A percentile compares a stretch with the other conserved stretches of the same genome.
Conservation (phyloP, 2,888 invertebrate species). For the Aphidius colemani region DNA sequence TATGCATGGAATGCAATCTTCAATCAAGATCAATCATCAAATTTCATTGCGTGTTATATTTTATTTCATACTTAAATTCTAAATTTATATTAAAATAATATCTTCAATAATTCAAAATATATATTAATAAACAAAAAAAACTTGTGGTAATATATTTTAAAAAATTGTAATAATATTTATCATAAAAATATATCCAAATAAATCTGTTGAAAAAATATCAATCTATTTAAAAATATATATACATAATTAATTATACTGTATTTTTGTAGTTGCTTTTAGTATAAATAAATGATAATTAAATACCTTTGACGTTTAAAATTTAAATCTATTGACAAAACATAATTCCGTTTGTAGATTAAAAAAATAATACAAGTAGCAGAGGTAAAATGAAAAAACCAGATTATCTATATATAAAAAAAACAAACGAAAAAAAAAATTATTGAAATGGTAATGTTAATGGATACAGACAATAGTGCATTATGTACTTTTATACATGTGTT, state of each 20-base stretch:
- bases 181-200: no score
- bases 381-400: neutral
- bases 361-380: neutral
- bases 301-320: neutral
- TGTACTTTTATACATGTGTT: no score
- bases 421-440: neutral
- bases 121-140: no score
- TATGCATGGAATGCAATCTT: slow-evolving; percentile 24
- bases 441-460: neutral
- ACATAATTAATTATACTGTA: no score
- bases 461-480: no score
- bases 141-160: no score
- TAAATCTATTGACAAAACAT: neutral
- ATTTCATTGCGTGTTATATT: slow-evolving; percentile 27
- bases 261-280: neutral
- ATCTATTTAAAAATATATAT: no score
- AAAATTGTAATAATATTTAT: no score
- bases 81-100: no score
- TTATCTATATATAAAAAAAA: neutral
- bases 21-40: slow-evolving; percentile 23
- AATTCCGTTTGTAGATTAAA: neutral
- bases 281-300: neutral
- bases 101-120: no score
- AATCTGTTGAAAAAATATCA: no score
- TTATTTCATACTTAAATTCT: no score